phyloP scores from a whole-genome alignment of 2,113 vertebrate species.

The Vidua chalybeata region DNA sequence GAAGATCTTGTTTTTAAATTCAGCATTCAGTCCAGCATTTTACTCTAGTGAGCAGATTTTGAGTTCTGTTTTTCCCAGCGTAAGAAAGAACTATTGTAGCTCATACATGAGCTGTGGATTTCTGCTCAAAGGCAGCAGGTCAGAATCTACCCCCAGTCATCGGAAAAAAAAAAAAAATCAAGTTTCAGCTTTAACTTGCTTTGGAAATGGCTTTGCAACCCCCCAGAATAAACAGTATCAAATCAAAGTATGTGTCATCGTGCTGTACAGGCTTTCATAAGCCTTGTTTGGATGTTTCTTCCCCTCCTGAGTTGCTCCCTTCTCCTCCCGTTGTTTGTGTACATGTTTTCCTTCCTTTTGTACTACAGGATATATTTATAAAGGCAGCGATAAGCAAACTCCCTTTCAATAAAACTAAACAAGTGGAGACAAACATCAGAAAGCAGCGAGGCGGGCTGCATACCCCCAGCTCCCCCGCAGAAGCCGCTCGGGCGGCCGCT shows the following conservation, averaged over 20 bases:
- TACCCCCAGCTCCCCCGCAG: neutral
- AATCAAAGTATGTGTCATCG: neutral
- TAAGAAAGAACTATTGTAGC: neutral
- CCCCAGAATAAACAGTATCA: neutral
- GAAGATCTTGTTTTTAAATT: neutral
- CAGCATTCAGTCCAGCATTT: neutral
- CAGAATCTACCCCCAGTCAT: neutral
- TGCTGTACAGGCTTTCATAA: neutral
- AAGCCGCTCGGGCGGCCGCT: neutral
- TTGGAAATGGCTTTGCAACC: neutral
- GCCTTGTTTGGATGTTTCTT: neutral
- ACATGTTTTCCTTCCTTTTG: slow-evolving; percentile 56
- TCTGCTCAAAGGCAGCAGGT: neutral
- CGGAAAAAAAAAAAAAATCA: neutral
- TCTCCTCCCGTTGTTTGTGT: slow-evolving; percentile 29
- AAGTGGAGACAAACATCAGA: neutral
- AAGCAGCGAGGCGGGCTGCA: neutral
- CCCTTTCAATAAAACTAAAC: slow-evolving; percentile 41
- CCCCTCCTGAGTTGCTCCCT: neutral
- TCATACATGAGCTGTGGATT: fast-evolving
- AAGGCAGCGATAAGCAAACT: slow-evolving; percentile 41
- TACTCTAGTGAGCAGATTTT: neutral
- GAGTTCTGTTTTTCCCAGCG: neutral
- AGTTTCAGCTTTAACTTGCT: neutral
- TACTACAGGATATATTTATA: slow-evolving; percentile 37